Evolutionary conservation across 2,888 invertebrate species (phyloP), one percentile per base, ranked within the genome.

Genomic region (Drosophila aldrichi): DNA sequence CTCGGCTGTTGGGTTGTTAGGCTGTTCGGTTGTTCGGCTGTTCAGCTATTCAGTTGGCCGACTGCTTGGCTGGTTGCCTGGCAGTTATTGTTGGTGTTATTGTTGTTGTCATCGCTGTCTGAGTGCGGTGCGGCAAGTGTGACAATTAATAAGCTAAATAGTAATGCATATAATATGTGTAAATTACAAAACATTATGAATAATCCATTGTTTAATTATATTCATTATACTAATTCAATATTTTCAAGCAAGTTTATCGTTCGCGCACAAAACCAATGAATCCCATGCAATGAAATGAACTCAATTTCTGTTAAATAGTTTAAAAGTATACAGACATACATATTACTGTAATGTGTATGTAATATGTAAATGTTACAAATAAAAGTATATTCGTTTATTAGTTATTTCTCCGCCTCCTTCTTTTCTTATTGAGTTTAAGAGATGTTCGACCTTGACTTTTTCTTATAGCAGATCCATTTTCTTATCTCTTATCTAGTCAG

Each of bases 211-310:
- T 61, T 82, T 73, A 78, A 78, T 77, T 65, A 58, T 20, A 20
- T 68, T 82, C 76, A 85, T 79, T 82, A 68, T 66, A 74, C n/a
- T 62, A 76, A 79, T 66, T 68, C 48, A 16, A 69, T 32, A 32
- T 32, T 32, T 63, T 46, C 29, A 62, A 10, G 10, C 10, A 52
- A 40, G 29, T 29, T 29, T 55, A 34, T 46, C 25, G 29, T n/a
- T 7, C 43, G 16, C 43, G 16, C 22, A 52, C 25, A 29, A 14
- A 48, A 2, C 2, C 12, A 18, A 2, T 25, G 25, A 46, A 5
- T n/a, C n/a, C n/a, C n/a, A n/a, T n/a, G n/a, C n/a, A n/a, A n/a
- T n/a, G n/a, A n/a, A n/a, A n/a, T n/a, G n/a, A n/a, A n/a, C n/a
- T n/a, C n/a, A n/a, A n/a, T n/a, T n/a, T n/a, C n/a, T n/a, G n/a